These are phyloP conservation scores for Crocodylus rhombifer DNA, from an alignment of 2,797 vertebrate genomes.

Conservation along the genomic window DNA sequence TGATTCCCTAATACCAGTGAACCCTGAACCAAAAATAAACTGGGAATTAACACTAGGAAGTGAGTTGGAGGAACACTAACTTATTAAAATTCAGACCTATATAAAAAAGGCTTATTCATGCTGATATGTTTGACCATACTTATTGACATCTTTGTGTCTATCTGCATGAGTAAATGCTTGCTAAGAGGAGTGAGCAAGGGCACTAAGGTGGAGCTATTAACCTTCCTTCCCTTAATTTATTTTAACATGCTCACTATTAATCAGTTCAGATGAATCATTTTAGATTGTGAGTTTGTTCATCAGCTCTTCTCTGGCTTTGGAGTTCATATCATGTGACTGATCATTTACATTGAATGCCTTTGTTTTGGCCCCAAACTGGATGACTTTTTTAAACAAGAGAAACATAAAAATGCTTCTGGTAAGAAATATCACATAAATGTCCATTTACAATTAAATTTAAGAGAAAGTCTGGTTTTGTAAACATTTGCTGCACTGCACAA, in stretches of 20 bases:
- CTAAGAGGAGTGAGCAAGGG: no score
- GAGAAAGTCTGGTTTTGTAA: not conserved
- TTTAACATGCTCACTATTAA: constrained; percentile 8
- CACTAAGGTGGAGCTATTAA: no score
- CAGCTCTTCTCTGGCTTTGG: not conserved
- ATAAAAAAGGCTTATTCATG: constrained; percentile 15
- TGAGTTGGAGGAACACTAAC: not conserved
- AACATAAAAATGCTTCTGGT: constrained; percentile 61
- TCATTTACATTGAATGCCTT: constrained; percentile 56
- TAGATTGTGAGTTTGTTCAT: not conserved
- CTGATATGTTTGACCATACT: no score
- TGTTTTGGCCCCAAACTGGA: constrained; percentile 47
- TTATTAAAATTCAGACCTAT: not conserved
- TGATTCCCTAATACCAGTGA: not conserved
- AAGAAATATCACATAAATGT: constrained; percentile 20
- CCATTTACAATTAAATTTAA: constrained; percentile 3
- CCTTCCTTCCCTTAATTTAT: not conserved
- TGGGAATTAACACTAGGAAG: not conserved
- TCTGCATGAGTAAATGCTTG: no score
- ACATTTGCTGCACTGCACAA: not conserved
- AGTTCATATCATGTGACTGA: constrained; percentile 42
- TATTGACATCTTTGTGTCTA: no score
- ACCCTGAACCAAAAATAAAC: not conserved
- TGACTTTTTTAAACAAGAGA: constrained; percentile 26
- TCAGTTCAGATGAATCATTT: not conserved